These are phyloP conservation scores for Morphnarchus princeps DNA, from an alignment of 2,113 vertebrate genomes.

Conservation along the genomic window DNA sequence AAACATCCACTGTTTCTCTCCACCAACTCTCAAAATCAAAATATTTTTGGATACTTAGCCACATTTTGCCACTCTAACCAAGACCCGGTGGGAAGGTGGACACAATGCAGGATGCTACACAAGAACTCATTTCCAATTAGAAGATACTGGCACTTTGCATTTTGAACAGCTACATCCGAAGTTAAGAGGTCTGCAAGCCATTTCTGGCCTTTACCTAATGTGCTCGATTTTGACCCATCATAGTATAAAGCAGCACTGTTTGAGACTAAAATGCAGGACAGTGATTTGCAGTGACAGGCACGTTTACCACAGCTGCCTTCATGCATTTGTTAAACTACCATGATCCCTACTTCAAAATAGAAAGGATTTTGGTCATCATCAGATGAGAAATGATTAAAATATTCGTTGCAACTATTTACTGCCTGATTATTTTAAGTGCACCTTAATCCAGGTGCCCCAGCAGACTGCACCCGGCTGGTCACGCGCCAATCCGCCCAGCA, in stretches of 20 bases:
- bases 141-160: not conserved
- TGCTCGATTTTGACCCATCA: not conserved
- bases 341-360: not conserved
- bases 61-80: not conserved
- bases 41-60: not conserved
- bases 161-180: not conserved
- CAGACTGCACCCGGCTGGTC: not conserved
- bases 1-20: not conserved
- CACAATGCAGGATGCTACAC: too few species aligned
- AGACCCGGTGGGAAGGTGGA: too few species aligned
- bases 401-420: not conserved
- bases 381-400: not conserved
- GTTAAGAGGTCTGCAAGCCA: not conserved
- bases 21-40: not conserved
- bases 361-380: not conserved
- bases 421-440: not conserved
- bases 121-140: not conserved
- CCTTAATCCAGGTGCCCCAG: not conserved
- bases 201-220: not conserved
- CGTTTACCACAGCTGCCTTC: not conserved
- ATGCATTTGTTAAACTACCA: not conserved
- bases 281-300: not conserved
- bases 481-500: accelerated
- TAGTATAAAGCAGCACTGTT: not conserved
- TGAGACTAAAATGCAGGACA: not conserved